Conservation (phyloP, 2,797 vertebrate genomes). For the Coreius guichenoti region DNA sequence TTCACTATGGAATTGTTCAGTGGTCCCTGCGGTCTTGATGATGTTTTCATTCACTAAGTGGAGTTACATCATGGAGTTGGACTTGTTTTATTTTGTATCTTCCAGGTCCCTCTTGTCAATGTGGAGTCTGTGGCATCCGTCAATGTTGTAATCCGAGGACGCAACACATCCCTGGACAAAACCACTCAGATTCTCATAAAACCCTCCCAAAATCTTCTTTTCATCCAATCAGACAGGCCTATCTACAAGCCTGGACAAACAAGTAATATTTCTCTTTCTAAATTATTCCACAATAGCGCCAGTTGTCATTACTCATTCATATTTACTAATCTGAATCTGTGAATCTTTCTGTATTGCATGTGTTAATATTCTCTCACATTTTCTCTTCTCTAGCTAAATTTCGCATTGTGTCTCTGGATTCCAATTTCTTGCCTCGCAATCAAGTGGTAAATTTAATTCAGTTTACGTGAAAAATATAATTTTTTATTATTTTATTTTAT, state of each 20-base stretch:
- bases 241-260: conserved; percentile 84
- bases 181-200: conserved; percentile 75
- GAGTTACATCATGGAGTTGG: background rate
- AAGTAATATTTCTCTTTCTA: conserved; percentile 66
- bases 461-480: background rate
- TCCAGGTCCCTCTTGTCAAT: conserved; percentile 77
- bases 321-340: background rate
- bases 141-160: conserved; percentile 66
- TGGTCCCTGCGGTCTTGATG: background rate
- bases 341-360: background rate
- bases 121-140: conserved; percentile 67
- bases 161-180: conserved; percentile 62
- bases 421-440: conserved; percentile 69
- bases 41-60: background rate
- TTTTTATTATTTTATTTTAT: background rate
- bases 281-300: no score
- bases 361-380: background rate
- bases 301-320: background rate
- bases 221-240: conserved; percentile 84
- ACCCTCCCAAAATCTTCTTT: conserved; percentile 64
- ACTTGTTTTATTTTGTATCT: background rate
- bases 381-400: conserved; percentile 75
- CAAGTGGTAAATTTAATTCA: conserved; percentile 69
- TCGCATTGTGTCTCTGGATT: conserved; percentile 78
- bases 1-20: background rate